phyloP scores from a whole-genome alignment of 2,113 vertebrate genomes.

The Myxocyprinus asiaticus region DNA sequence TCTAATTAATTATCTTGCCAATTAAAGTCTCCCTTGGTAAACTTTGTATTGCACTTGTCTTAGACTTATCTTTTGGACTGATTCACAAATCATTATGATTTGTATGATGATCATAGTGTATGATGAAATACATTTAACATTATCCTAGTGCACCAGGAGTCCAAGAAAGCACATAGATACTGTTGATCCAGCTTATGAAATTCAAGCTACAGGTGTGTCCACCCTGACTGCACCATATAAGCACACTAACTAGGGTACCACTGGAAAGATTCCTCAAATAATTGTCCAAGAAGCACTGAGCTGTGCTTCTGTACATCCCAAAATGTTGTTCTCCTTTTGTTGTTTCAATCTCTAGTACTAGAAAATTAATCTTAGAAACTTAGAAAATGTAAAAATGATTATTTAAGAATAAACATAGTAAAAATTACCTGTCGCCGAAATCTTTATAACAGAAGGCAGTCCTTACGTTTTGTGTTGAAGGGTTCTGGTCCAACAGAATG shows the following conservation, averaged over 20 bases:
- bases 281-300: background rate
- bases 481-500: constrained; percentile 35
- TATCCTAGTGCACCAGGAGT: too few species aligned
- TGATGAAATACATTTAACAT: too few species aligned
- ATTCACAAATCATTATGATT: too few species aligned
- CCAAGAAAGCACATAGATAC: too few species aligned
- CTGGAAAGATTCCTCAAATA: background rate
- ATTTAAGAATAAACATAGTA: background rate
- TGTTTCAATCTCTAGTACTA: background rate
- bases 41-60: too few species aligned
- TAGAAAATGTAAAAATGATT: background rate
- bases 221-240: background rate
- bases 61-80: too few species aligned
- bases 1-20: too few species aligned
- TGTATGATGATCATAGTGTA: too few species aligned
- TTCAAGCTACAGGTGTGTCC: constrained; percentile 25
- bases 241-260: background rate
- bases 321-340: too few species aligned
- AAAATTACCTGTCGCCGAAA: constrained; percentile 35
- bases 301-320: too few species aligned
- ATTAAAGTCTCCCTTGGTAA: too few species aligned
- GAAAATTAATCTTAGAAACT: background rate
- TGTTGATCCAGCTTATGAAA: background rate
- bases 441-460: constrained; percentile 11
- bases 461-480: constrained; percentile 25